A percentile compares a stretch with the other conserved stretches of the same genome.
These are phyloP conservation scores for Rissa tridactyla DNA, from an alignment of 2,113 vertebrate species.

Conservation along the genomic window DNA sequence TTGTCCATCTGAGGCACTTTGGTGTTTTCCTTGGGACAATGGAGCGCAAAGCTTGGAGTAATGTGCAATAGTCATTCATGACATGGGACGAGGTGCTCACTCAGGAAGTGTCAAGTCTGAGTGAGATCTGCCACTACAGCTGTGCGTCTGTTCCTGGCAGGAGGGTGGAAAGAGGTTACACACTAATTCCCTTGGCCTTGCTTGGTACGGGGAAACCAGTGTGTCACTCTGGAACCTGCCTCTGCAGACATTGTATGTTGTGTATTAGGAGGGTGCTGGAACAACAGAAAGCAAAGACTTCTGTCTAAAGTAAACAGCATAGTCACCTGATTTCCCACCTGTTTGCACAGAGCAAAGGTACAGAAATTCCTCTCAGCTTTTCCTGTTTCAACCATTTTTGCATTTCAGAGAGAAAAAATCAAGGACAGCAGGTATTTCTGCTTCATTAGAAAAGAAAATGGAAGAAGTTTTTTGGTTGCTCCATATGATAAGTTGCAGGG, in stretches of 20 bases:
- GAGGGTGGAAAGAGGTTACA: not conserved
- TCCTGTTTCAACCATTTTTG: not conserved
- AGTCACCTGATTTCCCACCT: not conserved
- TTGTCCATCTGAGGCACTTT: not conserved
- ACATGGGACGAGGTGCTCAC: accelerated
- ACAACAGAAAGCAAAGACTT: not conserved
- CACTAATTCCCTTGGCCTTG: not conserved
- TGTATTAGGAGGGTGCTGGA: not conserved
- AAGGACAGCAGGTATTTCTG: not conserved
- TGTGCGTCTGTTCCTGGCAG: not conserved
- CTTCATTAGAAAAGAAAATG: not conserved
- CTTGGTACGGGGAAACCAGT: not conserved
- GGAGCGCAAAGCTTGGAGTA: not conserved
- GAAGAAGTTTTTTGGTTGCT: not conserved
- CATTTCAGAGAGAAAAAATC: not conserved
- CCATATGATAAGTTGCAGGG: not conserved
- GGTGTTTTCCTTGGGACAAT: not conserved
- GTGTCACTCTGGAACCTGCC: not conserved
- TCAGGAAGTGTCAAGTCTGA: not conserved
- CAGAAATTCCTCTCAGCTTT: not conserved
- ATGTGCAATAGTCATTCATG: not conserved
- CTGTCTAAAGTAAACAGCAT: not conserved
- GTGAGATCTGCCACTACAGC: not conserved
- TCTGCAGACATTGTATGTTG: not conserved
- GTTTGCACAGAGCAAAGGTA: not conserved